Base-by-base conservation (phyloP, 1,140 invertebrate genomes). In the Leptinotarsa lineolata region DNA sequence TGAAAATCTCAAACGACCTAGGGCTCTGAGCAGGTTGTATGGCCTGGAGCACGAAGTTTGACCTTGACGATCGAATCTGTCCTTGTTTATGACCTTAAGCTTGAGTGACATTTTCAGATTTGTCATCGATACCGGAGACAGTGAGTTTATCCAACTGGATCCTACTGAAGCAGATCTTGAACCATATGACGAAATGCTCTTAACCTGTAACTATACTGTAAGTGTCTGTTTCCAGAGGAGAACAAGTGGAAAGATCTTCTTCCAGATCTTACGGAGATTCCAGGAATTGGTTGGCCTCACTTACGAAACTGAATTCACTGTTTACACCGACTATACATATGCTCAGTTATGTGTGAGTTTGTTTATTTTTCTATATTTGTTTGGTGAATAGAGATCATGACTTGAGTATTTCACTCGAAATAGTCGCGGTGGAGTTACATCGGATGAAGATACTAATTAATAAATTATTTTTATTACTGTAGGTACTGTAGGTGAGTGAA, bases 261-360 rank as follows among this genome's bases (percentile, higher is more conserved):
- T 81, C 16, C 73, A 75, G 21, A 68, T 59, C 4, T 60, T 80
- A 3, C 61, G 72, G 18, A 69, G 74, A 13, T 18, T 75, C 16
- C 59, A 69, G 15, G 48, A 63, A 22, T 18, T 76, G 16, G 20
- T 73, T n/a, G 81, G 79, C 24, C 15, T 24, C 15, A 72, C 74
- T 15, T 71, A 72, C 8, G 77, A 80, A 18, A 30, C 71, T 22
- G 15, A n/a, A 44, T 77, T 80, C 13, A 74, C 24, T 16, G 60
- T 81, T 44, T 30, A 70, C 16, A 63, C 69, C 16, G 59, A 75
- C 45, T 68, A 48, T 20, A 58, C 64, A 15, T 78, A 77, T 70
- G 70, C 79, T 0, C 70, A 80, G 69, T 68, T 82, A 70, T 82
- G 81, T 73, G 81, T 82, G 72, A 76, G 74, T 72, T 1, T 61